A percentile compares a stretch with the other conserved stretches of the same genome.
Conservation (phyloP, 2,113 vertebrate genomes). For the Tupaia chinensis region DNA sequence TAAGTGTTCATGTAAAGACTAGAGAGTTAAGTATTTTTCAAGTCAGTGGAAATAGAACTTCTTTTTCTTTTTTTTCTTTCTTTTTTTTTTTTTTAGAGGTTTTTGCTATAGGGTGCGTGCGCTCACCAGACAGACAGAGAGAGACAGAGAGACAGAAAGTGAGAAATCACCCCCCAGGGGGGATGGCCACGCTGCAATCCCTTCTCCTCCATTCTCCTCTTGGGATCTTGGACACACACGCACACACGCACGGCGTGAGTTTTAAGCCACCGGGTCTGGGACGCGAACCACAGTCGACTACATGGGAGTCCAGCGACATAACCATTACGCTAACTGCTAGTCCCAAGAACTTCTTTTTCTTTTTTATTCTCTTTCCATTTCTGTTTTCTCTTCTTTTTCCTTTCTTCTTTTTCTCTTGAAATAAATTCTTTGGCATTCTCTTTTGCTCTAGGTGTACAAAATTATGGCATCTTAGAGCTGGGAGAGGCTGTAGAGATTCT, state of each 20-base stretch:
- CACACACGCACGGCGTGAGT: too few species aligned
- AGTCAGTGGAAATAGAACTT: background rate
- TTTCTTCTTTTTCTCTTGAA: background rate
- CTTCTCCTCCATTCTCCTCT: too few species aligned
- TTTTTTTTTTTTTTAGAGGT: background rate
- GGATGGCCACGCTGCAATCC: too few species aligned
- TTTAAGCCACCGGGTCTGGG: too few species aligned
- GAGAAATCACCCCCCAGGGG: too few species aligned
- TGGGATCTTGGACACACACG: too few species aligned
- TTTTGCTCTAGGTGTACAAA: background rate
- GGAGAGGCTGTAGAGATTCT: background rate
- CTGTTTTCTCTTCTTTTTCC: background rate
- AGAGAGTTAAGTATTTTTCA: background rate
- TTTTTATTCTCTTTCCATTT: background rate
- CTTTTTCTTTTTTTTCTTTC: background rate
- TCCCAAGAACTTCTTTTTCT: background rate
- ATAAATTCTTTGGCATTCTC: background rate
- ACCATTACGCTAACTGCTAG: too few species aligned
- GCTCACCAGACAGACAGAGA: too few species aligned
- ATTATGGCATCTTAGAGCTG: rapidly evolving
- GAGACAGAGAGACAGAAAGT: too few species aligned
- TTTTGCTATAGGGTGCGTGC: too few species aligned
- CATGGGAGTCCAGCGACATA: too few species aligned
- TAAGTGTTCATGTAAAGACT: background rate
- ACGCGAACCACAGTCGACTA: too few species aligned